Base-by-base conservation (phyloP, 2,888 invertebrate species). In the Cantharis rustica region DNA sequence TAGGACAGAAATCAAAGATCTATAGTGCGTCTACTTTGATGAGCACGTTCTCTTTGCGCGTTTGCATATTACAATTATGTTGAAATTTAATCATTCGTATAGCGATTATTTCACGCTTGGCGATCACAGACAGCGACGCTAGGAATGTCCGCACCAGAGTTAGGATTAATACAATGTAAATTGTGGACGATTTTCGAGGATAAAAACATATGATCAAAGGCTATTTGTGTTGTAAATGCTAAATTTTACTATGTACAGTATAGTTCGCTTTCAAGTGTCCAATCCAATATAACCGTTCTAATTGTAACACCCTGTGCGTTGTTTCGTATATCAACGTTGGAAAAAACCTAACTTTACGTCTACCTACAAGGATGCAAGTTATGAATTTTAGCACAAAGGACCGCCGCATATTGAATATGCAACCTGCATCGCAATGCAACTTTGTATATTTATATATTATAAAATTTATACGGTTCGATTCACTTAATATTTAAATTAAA, bases 51-150 rank as follows among this genome's bases (percentile, higher is more conserved):
- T 79, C 83, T 80, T 80, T 81, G 79, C 79, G 84, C 80, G 75
- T 72, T 71, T 84, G 84, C 84, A 86, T 86, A 87, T 86, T 86
- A 88, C 88, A 88, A 88, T 88, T 88, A 88, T 88, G 88, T 87
- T 87, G 88, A 88, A 88, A 88, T 88, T 88, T 88, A 88, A 88
- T 88, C 88, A 88, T 87, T 88, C 85, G 88, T 87, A 86, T 86
- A 87, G 86, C 87, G 86, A 87, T 87, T 87, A 86, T 83, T 87
- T 88, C 84, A 86, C 88, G 86, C 85, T 87, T 84, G 83, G 83
- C 87, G 88, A 88, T 88, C 88, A 88, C 87, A 88, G 87, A 85
- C 84, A 84, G 86, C 86, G 87, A 87, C 87, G 87, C 86, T 82
- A 86, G 88, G 87, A 88, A 87, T 88, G 88, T 88, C 88, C 86